Base-by-base conservation (phyloP, 2,113 vertebrate genomes). In the Pao palembangensis region DNA sequence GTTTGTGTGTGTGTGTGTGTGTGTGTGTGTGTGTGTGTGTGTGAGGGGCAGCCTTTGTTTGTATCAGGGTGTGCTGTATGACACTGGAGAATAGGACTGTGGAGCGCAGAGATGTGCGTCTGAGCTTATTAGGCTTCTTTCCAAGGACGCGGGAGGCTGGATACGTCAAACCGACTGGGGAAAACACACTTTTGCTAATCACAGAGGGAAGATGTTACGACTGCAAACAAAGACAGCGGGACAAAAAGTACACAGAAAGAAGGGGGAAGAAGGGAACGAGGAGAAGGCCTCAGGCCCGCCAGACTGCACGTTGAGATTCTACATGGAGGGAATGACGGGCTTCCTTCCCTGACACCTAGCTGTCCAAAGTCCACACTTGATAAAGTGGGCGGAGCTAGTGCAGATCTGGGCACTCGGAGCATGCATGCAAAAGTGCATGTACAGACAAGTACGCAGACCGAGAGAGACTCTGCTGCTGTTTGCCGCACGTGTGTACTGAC, bases 91-190 rank as follows among this genome's bases (percentile, higher is more conserved):
- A 81, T 76, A 78, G 79, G 85, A 69, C 85, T 64, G 67, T 71
- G 73, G 79, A 77, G 85, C 64, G 65, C 75, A 57, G 66, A 87
- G 82, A 83, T 76, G 83, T 84, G 81, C 84, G 82, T 85, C 86
- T 76, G 80, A 83, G 86, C 85, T 86, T 88, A 87, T 89, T 88
- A 88, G 85, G 86, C 83, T 75, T 67, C 82, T 83, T 87, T 88
- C 88, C 88, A 88, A 89, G 81, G 88, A 89, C 87, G 81, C 71
- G 52, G 78, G 67, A 82, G 81, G 87, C 85, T 85, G 77, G 64
- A 86, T 81, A 88, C 83, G 82, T 83, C 83, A 87, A 80, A 87
- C 79, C 71, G 76, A 73, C 75, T 72, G 73, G 66, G 61, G 60
- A 59, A 64, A 65, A 52, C 61, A 66, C 60, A 72, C 73, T 63